Percentiles rank a stretch among this genome's conserved stretches.
Conservation (phyloP, 2,113 vertebrate genomes). For the Triplophysa dalaica region DNA sequence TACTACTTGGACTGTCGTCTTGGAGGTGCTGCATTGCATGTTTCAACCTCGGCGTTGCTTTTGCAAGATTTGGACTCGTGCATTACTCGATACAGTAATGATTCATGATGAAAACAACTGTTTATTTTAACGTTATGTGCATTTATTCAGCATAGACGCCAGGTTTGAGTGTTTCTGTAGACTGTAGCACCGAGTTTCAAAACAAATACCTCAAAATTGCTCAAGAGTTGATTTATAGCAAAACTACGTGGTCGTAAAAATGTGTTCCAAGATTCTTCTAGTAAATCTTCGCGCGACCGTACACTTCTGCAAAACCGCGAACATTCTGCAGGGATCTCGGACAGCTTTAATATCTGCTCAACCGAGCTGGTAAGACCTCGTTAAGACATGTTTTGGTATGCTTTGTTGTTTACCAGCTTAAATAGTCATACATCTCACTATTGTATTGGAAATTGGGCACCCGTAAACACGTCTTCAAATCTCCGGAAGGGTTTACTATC, state of each 20-base stretch:
- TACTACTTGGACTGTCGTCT: not conserved
- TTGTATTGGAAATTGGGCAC: too few species aligned
- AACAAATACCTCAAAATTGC: not conserved
- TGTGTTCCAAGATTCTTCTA: constrained; percentile 51
- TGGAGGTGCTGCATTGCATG: not conserved
- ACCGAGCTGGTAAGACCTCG: constrained; percentile 58
- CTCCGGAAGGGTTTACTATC: too few species aligned
- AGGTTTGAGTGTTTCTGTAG: not conserved
- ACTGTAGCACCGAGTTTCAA: not conserved
- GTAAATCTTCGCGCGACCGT: constrained; percentile 32
- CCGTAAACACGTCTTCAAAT: too few species aligned
- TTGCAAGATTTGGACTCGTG: not conserved
- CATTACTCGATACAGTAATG: not conserved
- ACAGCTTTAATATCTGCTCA: constrained; percentile 22
- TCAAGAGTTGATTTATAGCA: not conserved
- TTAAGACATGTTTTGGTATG: not conserved
- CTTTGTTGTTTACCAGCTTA: not conserved
- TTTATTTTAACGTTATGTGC: not conserved
- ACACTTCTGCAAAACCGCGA: not conserved
- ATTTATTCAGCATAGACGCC: not conserved
- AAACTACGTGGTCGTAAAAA: constrained; percentile 4
- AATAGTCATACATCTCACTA: not conserved
- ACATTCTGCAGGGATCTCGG: constrained; percentile 42
- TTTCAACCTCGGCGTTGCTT: not conserved
- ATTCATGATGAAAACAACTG: not conserved